Conservation (phyloP, 2,888 invertebrate genomes). For the Tipula lateralis region DNA sequence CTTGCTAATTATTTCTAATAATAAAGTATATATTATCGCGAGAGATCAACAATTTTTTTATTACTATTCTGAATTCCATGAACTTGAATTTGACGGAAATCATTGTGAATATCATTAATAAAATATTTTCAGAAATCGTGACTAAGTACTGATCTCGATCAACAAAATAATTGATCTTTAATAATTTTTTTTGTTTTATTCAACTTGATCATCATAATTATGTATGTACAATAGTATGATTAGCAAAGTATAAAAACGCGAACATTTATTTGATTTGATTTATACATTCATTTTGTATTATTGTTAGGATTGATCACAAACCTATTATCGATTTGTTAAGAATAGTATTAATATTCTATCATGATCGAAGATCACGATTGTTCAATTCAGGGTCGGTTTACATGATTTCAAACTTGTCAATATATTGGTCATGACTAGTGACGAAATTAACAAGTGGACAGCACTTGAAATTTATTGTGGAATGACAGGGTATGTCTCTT, state of each 20-base stretch:
- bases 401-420: not conserved
- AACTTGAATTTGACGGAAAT: constrained; percentile 11
- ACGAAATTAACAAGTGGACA: not conserved
- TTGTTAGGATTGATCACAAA: not conserved
- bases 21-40: not conserved
- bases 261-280: not conserved
- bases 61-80: not conserved
- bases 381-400: not conserved
- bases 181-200: not conserved
- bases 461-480: not conserved
- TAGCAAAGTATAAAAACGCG: not conserved
- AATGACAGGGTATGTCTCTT: too few relatives aligned
- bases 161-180: constrained; percentile 7
- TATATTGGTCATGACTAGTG: not conserved
- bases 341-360: not conserved
- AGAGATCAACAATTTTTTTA: not conserved
- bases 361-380: not conserved
- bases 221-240: not conserved
- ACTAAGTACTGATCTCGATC: constrained; percentile 24
- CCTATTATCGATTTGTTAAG: not conserved
- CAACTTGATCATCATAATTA: constrained; percentile 6
- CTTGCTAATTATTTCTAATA: not conserved
- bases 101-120: not conserved
- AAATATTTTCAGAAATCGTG: not conserved
- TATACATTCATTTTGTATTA: not conserved